Evolutionary conservation across 2,113 vertebrate genomes (phyloP).

Genomic region (Callionymus lyra): DNA sequence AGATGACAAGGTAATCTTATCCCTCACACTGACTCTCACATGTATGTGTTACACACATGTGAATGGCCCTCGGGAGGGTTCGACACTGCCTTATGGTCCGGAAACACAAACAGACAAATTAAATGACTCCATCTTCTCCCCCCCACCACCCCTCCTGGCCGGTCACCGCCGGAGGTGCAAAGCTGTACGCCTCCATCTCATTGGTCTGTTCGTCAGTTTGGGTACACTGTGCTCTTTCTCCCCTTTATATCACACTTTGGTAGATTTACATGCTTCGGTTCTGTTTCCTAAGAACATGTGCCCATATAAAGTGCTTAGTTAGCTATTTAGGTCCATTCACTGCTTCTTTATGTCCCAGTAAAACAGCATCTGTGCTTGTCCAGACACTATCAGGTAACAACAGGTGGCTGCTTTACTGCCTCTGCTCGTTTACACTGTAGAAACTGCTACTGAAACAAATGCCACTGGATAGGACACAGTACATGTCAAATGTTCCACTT

Average conservation of each 20-base stretch:
- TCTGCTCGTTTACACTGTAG: constrained; percentile 54
- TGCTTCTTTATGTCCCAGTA: constrained; percentile 60
- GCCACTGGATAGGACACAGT: constrained; percentile 35
- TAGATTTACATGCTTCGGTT: constrained; percentile 23
- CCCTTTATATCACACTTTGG: constrained; percentile 10
- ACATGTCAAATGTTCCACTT: constrained; percentile 36
- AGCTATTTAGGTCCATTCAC: constrained; percentile 56
- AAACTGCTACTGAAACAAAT: constrained; percentile 57
- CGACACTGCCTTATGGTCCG: constrained; percentile 73
- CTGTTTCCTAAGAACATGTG: constrained; percentile 44
- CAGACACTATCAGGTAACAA: constrained; percentile 66
- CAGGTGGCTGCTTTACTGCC: constrained; percentile 65
- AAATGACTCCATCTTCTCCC: constrained; percentile 46
- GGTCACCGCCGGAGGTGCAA: constrained; percentile 39
- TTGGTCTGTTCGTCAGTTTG: constrained; percentile 26
- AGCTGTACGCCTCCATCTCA: constrained; percentile 52
- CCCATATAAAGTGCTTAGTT: constrained; percentile 60
- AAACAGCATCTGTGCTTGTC: constrained; percentile 68
- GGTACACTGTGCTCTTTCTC: constrained; percentile 7
- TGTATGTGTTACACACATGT: background rate
- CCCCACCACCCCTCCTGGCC: constrained; percentile 16
- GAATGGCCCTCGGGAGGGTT: constrained; percentile 67
- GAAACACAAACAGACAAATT: constrained; percentile 67
- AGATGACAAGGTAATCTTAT: constrained; percentile 99
- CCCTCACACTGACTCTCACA: constrained; percentile 23